Conservation (phyloP, 2,797 vertebrate species). For the Pelodytes ibericus region DNA sequence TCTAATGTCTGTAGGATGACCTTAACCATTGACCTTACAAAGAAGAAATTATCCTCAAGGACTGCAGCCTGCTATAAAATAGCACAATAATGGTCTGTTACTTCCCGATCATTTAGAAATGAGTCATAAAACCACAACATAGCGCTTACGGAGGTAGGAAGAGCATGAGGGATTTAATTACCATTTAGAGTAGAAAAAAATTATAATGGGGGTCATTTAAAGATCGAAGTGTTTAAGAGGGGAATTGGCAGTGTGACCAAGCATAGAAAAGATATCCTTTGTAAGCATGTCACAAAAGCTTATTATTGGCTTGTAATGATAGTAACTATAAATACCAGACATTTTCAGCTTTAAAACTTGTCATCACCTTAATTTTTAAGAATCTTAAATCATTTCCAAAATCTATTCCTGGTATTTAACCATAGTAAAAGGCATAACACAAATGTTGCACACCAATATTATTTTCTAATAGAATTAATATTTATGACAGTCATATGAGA, state of each 20-base stretch:
- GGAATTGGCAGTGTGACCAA: not conserved
- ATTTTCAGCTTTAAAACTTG: not conserved
- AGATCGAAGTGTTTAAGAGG: conserved; percentile 38
- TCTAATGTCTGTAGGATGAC: conserved; percentile 21
- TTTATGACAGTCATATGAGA: too few relatives aligned
- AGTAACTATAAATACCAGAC: not conserved
- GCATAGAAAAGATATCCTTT: not conserved
- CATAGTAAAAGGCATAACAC: too few relatives aligned
- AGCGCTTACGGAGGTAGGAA: conserved; percentile 40
- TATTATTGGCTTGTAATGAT: not conserved
- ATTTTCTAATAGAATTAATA: too few relatives aligned
- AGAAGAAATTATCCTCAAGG: conserved; percentile 45
- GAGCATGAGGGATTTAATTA: conserved; percentile 46
- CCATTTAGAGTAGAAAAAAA: conserved; percentile 34
- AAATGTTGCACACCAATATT: too few relatives aligned
- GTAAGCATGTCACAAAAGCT: not conserved
- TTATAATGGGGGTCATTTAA: conserved; percentile 42
- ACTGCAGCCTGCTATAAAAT: conserved; percentile 43
- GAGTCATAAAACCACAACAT: conserved; percentile 50
- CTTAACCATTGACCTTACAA: conserved; percentile 45
- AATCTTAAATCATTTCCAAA: too few relatives aligned
- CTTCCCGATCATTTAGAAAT: conserved; percentile 52
- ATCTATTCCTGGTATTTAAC: too few relatives aligned
- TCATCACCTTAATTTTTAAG: too few relatives aligned
- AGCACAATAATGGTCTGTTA: conserved; percentile 49